Evolutionary conservation across 2,797 vertebrate genomes (phyloP).

Genomic region (Myripristis murdjan): DNA sequence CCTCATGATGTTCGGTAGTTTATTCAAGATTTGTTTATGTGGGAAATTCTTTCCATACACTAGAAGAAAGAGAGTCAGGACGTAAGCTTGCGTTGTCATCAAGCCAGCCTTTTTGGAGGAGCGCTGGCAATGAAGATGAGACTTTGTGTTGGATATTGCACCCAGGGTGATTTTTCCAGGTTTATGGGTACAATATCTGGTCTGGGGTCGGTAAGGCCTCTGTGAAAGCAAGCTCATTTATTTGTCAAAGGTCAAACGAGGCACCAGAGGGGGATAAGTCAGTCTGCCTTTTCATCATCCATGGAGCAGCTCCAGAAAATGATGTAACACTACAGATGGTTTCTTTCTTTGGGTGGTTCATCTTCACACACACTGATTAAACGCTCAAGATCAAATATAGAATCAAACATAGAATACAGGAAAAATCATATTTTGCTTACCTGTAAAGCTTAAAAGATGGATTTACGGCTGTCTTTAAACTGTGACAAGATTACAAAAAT

Average conservation of each 20-base stretch:
- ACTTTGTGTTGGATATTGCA: neutral
- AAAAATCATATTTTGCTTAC: too few species aligned
- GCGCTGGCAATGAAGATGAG: too few species aligned
- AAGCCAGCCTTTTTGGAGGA: neutral
- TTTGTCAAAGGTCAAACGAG: slow-evolving; percentile 11
- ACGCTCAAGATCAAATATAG: neutral
- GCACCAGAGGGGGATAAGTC: too few species aligned
- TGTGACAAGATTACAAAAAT: too few species aligned
- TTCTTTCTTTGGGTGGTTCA: slow-evolving; percentile 2
- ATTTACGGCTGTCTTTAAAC: too few species aligned
- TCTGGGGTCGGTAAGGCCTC: neutral
- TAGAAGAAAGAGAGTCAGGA: neutral
- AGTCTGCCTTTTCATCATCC: neutral
- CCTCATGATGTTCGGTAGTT: too few species aligned
- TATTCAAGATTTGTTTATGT: too few species aligned
- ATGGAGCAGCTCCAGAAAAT: slow-evolving; percentile 18
- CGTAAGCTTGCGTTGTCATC: neutral
- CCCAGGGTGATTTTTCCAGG: neutral
- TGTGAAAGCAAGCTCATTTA: slow-evolving; percentile 6
- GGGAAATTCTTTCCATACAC: neutral
- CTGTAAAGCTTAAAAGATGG: too few species aligned
- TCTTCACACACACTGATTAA: too few species aligned
- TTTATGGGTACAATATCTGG: neutral
- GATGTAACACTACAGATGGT: slow-evolving; percentile 35
- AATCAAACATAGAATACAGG: too few species aligned